These are phyloP conservation scores for Aradophagus sp. DNA, from an alignment of 1,140 invertebrate genomes.

Conservation along the genomic window DNA sequence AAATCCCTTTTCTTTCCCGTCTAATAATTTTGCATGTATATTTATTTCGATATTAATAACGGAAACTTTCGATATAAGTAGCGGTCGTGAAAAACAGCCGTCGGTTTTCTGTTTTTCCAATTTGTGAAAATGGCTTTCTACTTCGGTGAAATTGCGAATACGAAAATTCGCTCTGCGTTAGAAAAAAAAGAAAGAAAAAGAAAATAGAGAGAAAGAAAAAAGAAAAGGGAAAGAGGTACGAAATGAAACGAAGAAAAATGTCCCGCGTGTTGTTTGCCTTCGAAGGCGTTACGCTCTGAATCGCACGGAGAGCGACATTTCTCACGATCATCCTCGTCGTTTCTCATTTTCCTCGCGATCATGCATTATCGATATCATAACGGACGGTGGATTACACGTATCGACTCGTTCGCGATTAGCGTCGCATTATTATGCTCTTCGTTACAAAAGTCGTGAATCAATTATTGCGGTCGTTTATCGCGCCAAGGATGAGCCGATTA, in stretches of 20 bases:
- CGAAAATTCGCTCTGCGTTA: constrained; percentile 10
- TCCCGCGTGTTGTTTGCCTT: constrained; percentile 34
- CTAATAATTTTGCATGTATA: too few relatives aligned
- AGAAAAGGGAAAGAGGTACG: background rate
- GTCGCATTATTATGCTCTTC: constrained; percentile 11
- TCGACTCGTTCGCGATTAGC: constrained; percentile 10
- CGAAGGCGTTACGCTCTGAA: constrained; percentile 39
- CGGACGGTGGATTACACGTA: constrained; percentile 20
- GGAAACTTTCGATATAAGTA: too few relatives aligned
- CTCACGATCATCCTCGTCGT: constrained; percentile 43
- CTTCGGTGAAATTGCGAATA: constrained; percentile 19
- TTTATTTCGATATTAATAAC: too few relatives aligned
- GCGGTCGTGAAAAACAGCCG: too few relatives aligned
- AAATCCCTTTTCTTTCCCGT: too few relatives aligned
- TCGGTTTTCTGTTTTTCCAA: too few relatives aligned
- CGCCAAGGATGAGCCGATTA: constrained; percentile 6
- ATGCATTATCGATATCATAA: constrained; percentile 31
- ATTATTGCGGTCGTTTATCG: constrained; percentile 23
- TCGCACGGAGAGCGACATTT: constrained; percentile 29
- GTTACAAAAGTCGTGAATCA: constrained; percentile 17
- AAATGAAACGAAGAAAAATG: constrained; percentile 15
- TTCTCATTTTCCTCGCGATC: constrained; percentile 38
- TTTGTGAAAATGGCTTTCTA: too few relatives aligned
- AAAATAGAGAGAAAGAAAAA: too few relatives aligned
- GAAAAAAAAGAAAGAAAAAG: too few relatives aligned